Evolutionary conservation across 2,113 vertebrate species (phyloP).

Genomic region (Heterotilapia buettikoferi): DNA sequence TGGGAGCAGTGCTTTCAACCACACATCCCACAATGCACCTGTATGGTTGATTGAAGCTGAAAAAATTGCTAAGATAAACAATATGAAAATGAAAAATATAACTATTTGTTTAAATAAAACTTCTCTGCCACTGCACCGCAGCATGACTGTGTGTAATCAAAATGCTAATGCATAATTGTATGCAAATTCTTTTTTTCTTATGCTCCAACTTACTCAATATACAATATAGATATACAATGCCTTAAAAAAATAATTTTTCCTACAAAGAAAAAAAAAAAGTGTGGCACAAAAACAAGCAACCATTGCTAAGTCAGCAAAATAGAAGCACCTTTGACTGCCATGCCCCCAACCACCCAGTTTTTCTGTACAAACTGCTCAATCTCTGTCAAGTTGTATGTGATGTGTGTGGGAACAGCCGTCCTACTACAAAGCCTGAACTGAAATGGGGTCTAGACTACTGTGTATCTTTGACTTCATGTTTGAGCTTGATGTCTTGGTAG

Average conservation of each 20-base stretch:
- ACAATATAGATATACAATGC: neutral
- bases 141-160: constrained; percentile 18
- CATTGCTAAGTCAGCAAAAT: neutral
- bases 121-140: neutral
- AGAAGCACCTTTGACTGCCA: neutral
- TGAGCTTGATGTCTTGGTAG: neutral
- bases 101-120: constrained; percentile 10
- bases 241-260: neutral
- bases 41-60: neutral
- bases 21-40: constrained; percentile 21
- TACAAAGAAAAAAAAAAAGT: neutral
- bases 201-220: neutral
- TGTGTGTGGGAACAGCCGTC: neutral
- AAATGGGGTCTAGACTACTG: neutral
- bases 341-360: neutral
- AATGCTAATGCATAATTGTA: constrained; percentile 1
- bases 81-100: neutral
- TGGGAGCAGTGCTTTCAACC: constrained; percentile 1
- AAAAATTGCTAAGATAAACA: neutral
- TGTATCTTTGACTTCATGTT: neutral
- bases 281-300: neutral
- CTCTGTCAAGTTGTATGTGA: neutral
- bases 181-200: neutral
- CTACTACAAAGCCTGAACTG: neutral
- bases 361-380: neutral